Evolutionary conservation across 2,113 vertebrate genomes (phyloP).

Genomic region (Furnarius figulus): DNA sequence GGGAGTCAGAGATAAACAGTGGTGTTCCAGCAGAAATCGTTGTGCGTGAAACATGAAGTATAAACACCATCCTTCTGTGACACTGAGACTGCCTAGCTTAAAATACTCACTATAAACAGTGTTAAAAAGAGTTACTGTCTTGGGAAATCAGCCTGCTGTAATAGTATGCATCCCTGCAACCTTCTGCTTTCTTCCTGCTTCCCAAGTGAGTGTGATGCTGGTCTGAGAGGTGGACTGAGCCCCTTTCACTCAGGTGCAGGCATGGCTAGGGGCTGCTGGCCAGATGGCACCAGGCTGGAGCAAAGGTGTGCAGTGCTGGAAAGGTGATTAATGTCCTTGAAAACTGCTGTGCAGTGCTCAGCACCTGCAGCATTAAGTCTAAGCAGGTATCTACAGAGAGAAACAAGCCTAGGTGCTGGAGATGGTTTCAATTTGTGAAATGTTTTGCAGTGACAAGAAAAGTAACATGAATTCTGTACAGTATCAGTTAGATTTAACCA

Average conservation of each 20-base stretch:
- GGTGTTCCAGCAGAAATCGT: background rate
- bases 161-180: background rate
- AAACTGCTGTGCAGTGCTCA: background rate
- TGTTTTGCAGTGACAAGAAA: background rate
- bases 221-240: background rate
- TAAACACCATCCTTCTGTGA: slow-evolving; percentile 42
- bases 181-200: background rate
- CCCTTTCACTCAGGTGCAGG: background rate
- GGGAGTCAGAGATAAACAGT: slow-evolving; percentile 7
- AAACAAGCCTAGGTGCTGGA: background rate
- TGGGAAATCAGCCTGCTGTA: background rate
- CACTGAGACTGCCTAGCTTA: background rate
- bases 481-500: background rate
- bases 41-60: background rate
- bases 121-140: background rate
- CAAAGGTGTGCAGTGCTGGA: background rate
- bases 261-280: background rate
- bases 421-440: background rate
- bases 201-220: background rate
- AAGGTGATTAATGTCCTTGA: background rate
- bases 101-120: background rate
- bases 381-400: background rate
- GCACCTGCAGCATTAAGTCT: background rate
- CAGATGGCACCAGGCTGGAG: background rate
- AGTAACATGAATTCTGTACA: background rate